Conservation (phyloP, 1,140 invertebrate species). For the Daktulosphaira vitifoliae region DNA sequence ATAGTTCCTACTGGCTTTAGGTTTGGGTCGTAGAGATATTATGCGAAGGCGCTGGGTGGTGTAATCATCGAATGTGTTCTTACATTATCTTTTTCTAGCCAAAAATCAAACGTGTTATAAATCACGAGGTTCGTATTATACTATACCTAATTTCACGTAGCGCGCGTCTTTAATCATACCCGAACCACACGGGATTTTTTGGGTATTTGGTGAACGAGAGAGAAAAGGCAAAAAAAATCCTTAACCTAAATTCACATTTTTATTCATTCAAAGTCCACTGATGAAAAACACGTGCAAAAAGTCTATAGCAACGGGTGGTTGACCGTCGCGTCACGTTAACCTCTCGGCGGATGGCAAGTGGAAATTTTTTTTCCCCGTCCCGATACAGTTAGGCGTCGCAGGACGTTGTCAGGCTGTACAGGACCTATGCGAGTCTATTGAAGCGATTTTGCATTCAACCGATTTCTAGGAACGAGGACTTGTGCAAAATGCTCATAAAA, state of each 20-base stretch:
- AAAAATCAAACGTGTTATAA: not conserved
- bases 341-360: not conserved
- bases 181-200: not conserved
- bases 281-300: not conserved
- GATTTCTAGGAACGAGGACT: no score
- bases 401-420: no score
- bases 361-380: no score
- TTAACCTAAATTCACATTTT: not conserved
- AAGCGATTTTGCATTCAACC: no score
- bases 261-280: no score
- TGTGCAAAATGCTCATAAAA: no score
- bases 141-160: not conserved
- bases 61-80: not conserved
- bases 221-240: not conserved
- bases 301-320: constrained; percentile 4
- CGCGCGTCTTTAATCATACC: not conserved
- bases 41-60: no score
- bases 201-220: not conserved
- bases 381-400: constrained; percentile 3
- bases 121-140: no score
- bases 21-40: no score
- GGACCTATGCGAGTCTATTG: no score
- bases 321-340: constrained; percentile 7
- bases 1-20: no score
- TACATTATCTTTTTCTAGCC: not conserved